Evolutionary conservation across 1,140 invertebrate species (phyloP).

Genomic region (Bombus confusus): DNA sequence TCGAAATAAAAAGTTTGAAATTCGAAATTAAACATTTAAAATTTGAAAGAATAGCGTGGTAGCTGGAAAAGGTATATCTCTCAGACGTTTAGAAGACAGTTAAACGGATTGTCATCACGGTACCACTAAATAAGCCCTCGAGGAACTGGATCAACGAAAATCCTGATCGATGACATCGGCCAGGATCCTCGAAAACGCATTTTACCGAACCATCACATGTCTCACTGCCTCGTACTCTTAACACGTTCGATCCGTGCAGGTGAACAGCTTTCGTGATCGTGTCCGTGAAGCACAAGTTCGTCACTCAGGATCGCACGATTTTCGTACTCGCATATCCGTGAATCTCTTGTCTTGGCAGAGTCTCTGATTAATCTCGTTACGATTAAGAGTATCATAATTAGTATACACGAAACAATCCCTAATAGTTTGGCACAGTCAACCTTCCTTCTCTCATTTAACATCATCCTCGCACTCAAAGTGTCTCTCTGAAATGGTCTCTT

Average conservation of each 20-base stretch:
- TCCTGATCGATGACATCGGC: conserved; percentile 7
- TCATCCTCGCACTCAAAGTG: conserved; percentile 1
- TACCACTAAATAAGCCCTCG: neutral
- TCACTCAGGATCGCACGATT: neutral
- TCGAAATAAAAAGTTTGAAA: neutral
- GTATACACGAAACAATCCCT: conserved; percentile 48
- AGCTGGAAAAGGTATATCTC: neutral
- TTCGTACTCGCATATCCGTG: neutral
- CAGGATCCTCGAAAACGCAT: conserved; percentile 56
- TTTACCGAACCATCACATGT: conserved; percentile 41
- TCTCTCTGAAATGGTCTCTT: neutral
- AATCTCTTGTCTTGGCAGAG: neutral
- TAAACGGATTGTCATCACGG: neutral
- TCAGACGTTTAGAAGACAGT: neutral
- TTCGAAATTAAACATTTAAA: neutral
- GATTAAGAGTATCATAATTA: conserved; percentile 40
- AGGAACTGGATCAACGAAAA: conserved; percentile 12
- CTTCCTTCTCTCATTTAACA: neutral
- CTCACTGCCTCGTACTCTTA: neutral
- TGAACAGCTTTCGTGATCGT: neutral
- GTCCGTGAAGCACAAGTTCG: neutral
- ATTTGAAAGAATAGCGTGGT: neutral
- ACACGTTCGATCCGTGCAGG: neutral
- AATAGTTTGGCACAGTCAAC: conserved; percentile 52
- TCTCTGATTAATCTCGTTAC: conserved; percentile 26